phyloP scores from a whole-genome alignment of 2,888 invertebrate species.

The Agriopis marginaria region DNA sequence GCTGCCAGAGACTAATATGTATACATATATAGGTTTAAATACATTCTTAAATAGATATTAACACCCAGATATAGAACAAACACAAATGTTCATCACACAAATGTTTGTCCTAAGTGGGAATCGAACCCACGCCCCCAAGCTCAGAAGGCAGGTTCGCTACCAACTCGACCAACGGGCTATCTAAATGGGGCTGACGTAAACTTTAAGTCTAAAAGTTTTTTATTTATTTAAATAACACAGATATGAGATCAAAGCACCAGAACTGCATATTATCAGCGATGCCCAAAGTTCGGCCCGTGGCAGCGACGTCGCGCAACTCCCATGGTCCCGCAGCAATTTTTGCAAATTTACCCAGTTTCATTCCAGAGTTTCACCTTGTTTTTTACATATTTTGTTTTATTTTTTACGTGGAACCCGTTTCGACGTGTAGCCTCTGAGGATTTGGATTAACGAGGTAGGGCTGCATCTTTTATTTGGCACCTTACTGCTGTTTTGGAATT shows the following conservation, averaged over 20 bases:
- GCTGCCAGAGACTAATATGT: no score
- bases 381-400: slow-evolving; percentile 48
- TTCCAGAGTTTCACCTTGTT: slow-evolving; percentile 53
- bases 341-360: slow-evolving; percentile 69
- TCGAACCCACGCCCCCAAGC: no score
- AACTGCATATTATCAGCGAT: slow-evolving; percentile 32
- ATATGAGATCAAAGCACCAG: slow-evolving; percentile 10
- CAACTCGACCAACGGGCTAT: no score
- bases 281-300: slow-evolving; percentile 34
- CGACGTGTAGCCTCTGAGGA: slow-evolving; percentile 49
- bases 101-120: no score
- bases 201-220: no score
- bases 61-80: no score
- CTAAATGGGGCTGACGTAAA: no score
- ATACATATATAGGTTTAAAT: no score
- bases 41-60: no score
- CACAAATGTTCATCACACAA: no score
- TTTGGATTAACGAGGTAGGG: slow-evolving; percentile 55
- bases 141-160: no score
- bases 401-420: slow-evolving; percentile 46
- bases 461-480: slow-evolving; percentile 57
- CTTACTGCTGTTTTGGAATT: slow-evolving; percentile 44
- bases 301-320: slow-evolving; percentile 43
- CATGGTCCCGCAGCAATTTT: slow-evolving; percentile 71
- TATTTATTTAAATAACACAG: no score